Base-by-base conservation (phyloP, 2,888 invertebrate species). In the Tetropium fuscum region DNA sequence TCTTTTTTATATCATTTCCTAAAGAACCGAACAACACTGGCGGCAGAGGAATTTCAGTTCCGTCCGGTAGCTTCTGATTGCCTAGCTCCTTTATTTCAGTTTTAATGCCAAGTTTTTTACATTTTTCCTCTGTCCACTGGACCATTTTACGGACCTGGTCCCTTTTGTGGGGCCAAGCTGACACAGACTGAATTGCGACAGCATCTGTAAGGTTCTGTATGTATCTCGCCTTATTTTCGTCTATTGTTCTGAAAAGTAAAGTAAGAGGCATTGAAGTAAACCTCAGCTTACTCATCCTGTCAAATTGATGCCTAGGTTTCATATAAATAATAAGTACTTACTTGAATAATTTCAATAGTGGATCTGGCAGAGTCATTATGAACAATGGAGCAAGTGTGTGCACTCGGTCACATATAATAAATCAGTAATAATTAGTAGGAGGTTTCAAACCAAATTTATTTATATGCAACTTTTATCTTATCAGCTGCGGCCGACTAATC, bases 131-230 rank as follows among this genome's bases (percentile, higher is more conserved):
- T 47, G 88, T 88, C 94, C 95, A 97, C 64, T 94, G 84, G 19
- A 72, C 47, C 71, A 72, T 71, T 44, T 61, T 60, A 27, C 88
- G 83, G 68, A 95, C 90, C 65, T 97, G 95, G n/a, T 83, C 82
- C 40, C 97, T 87, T 66, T 88, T 87, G 61, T 93, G 90, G 2
- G 91, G 87, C 88, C 93, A 94, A 74, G 93, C 90, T 13, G 97
- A 97, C n/a, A 98, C 95, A 5, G 96, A 96, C 71, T 92, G 91
- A 74, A 98, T 97, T 1, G 92, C 94, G 18, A 97, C 96, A 1
- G 91, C 93, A 75, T 94, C 92, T 53, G 86, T 86, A 51, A 98
- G 84, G 61, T 88, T 87, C 53, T 88, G 83, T 60, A 97, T 92
- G 78, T 92, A 98, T 53, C 87, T 84, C 1, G 81, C 79, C 74